These are phyloP conservation scores for human DNA, from an alignment of 2,113 vertebrate species.

Conservation along the genomic window DNA sequence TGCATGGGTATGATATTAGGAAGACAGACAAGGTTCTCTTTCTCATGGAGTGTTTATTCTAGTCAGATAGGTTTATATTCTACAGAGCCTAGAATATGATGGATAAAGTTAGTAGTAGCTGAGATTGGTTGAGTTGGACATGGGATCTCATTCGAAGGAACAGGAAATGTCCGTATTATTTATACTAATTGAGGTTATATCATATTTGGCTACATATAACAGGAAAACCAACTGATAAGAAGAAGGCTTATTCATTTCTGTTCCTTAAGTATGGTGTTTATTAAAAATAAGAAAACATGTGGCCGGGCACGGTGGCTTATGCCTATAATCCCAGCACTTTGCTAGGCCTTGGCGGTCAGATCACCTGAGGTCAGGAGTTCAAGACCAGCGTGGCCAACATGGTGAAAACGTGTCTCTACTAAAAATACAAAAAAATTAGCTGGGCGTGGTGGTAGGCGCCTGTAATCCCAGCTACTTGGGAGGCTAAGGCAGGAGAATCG, in stretches of 20 bases:
- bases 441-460: too few relatives aligned
- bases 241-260: not conserved
- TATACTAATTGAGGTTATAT: not conserved
- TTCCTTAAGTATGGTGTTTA: not conserved
- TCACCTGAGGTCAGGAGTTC: too few relatives aligned
- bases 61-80: not conserved
- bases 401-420: too few relatives aligned
- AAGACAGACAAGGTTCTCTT: not conserved
- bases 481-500: too few relatives aligned
- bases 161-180: not conserved
- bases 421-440: too few relatives aligned
- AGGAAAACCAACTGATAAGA: not conserved
- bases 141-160: not conserved
- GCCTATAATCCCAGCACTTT: too few relatives aligned
- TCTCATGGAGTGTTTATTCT: too few relatives aligned
- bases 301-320: accelerated
- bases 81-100: not conserved
- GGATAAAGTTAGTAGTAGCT: not conserved
- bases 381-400: too few relatives aligned
- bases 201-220: not conserved
- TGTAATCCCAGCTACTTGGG: too few relatives aligned
- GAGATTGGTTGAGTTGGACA: not conserved
- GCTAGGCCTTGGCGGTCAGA: too few relatives aligned
- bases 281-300: not conserved
- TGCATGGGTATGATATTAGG: accelerated